phyloP scores from a whole-genome alignment of 2,888 invertebrate genomes.

The Chrysina gloriosa region DNA sequence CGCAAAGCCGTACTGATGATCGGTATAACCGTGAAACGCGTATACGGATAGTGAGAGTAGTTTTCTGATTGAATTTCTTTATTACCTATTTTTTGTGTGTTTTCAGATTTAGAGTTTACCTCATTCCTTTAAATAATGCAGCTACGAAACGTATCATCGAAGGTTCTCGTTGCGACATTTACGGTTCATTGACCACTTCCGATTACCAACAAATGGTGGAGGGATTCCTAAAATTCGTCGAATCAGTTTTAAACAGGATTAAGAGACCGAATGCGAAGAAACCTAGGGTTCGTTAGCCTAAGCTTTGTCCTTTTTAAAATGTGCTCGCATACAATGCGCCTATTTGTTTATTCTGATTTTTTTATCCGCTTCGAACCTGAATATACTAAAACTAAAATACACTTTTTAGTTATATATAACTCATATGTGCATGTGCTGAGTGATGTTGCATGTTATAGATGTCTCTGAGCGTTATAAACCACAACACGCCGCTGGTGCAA shows the following conservation, averaged over 20 bases:
- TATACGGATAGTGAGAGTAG: too few relatives aligned
- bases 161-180: slow-evolving; percentile 85
- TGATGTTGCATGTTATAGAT: slow-evolving; percentile 64
- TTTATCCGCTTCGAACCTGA: slow-evolving; percentile 46
- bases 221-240: slow-evolving; percentile 85
- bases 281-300: slow-evolving; percentile 74
- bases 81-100: slow-evolving; percentile 47
- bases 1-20: too few relatives aligned
- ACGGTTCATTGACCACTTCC: slow-evolving; percentile 72
- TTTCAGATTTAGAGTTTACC: slow-evolving; percentile 84
- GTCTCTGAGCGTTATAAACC: slow-evolving; percentile 64
- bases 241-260: slow-evolving; percentile 89
- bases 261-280: slow-evolving; percentile 81
- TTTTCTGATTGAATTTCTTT: too few relatives aligned
- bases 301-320: slow-evolving; percentile 33
- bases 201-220: slow-evolving; percentile 75
- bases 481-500: slow-evolving; percentile 61
- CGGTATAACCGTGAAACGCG: too few relatives aligned
- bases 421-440: slow-evolving; percentile 51
- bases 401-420: slow-evolving; percentile 34
- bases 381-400: slow-evolving; percentile 19
- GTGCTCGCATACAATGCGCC: slow-evolving; percentile 20
- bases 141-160: slow-evolving; percentile 84
- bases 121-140: slow-evolving; percentile 84
- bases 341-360: slow-evolving; percentile 44